Evolutionary conservation across 2,113 vertebrate genomes (phyloP), one percentile per base, ranked within the genome.

Genomic region (Hydrochoerus hydrochaeris): DNA sequence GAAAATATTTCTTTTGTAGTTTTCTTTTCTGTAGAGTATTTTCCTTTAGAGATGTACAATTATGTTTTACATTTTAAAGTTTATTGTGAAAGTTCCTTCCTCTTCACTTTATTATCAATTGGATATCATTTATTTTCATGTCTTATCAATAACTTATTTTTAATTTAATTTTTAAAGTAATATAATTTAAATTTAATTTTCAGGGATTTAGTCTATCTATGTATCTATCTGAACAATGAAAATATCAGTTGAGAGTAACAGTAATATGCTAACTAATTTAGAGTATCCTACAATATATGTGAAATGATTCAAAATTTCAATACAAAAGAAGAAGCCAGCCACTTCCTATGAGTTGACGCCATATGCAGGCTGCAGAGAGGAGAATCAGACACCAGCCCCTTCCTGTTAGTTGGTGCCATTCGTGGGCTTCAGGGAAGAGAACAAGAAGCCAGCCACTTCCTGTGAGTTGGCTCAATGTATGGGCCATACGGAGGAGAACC

Each of bases 61-160:
- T 67, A 89, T 20, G 58, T 78, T 58, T 93, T 92, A 54, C 81
- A 82, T 69, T 85, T 91, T 73, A 86, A 88, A 88, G 30, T 83
- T 28, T 41, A 17, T 77, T 69, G 38, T 86, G 46, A 77, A 95
- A 88, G 38, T 92, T 88, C 5, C 46, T 63, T 84, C 46, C 17
- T 83, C 8, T 63, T 77, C 46, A 32, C 63, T 77, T 22, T 95
- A 58, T 38, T 16, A 78, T 30, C 69, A 49, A 46, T 77, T 77
- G 49, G 16, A 49, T 52, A 84, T 67, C 84, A 30, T 84, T 57
- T 88, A 77, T 88, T 88, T 89, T 78, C 20, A 14, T 65, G 17
- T 57, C 44, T 57, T 77, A 95, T 11, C 57, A 22, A 65, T 49
- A 82, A 35, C 16, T 63, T 83, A 58, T 24, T 67, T 77, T 14